phyloP scores from a whole-genome alignment of 2,797 vertebrate genomes.

The Chrysocyon brachyurus region DNA sequence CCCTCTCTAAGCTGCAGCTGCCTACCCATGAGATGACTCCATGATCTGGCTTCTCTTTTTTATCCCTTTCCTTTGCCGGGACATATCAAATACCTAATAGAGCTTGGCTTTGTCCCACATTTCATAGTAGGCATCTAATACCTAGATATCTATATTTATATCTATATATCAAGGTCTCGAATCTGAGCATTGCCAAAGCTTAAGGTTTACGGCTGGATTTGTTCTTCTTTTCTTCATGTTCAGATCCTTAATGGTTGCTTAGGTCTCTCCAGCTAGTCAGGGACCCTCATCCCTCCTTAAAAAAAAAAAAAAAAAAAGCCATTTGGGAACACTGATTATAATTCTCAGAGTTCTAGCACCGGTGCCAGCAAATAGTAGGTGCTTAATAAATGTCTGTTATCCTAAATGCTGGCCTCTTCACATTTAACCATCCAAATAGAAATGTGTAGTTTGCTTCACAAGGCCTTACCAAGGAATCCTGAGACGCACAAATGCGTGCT shows the following conservation, averaged over 20 bases:
- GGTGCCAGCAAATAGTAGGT: neutral
- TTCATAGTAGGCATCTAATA: neutral
- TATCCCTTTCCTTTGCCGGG: neutral
- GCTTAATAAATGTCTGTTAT: neutral
- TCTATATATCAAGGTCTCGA: neutral
- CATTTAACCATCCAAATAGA: neutral
- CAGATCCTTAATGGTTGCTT: neutral
- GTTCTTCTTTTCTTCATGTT: neutral
- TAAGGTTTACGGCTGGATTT: neutral
- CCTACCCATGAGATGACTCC: neutral
- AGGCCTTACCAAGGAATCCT: constrained; percentile 47
- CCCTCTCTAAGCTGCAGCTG: neutral
- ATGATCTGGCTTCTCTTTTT: neutral
- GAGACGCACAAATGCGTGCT: neutral
- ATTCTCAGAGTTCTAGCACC: neutral
- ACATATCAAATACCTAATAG: neutral
- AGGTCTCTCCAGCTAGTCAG: neutral
- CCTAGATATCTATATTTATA: neutral
- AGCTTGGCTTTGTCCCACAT: neutral
- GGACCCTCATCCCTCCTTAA: neutral
- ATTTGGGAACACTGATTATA: neutral
- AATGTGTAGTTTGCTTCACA: neutral
- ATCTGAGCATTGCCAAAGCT: neutral
- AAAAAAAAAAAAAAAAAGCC: neutral
- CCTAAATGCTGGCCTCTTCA: neutral